Evolutionary conservation across 1,140 invertebrate genomes (phyloP), one percentile per base, ranked within the genome.

Genomic region (Tetragonula clypearis): DNA sequence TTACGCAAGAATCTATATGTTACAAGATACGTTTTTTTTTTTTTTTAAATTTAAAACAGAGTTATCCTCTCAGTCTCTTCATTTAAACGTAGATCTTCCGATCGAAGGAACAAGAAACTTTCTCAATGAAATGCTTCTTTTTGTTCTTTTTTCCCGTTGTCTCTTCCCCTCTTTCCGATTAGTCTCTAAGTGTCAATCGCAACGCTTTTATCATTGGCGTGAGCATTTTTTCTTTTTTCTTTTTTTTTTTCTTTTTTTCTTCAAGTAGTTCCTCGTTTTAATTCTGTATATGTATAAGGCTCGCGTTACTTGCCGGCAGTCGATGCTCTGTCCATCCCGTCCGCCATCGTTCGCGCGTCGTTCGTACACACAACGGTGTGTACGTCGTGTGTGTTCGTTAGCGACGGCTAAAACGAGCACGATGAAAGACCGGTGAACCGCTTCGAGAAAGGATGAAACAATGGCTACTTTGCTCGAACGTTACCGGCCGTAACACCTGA

Each of bases 231-330:
- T 30, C 30, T 30, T 30, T 30, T 30, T 30, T 30, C 30, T 3
- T 21, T 15, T 58, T 58, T 58, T 15, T 58, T 6, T 58, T 14
- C 19, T 58, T 19, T 4, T 56, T 56, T 19, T 41, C 41, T 41
- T 41, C 3, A 41, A 35, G 6, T 41, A 14, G 56, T 26, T 4
- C 4, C 15, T 58, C 14, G 19, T 3, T 49, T 49, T 35, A 79
- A 72, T 26, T 56, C 14, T 79, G 75, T 93, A 93, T 94, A 93
- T 93, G 93, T 94, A 93, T 93, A 94, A 94, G 93, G 94, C 93
- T 93, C 93, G 92, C 92, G 92, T 93, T 91, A 92, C 89, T 91
- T 93, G 91, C 90, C 84, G 84, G 84, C 93, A 92, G 92, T 93
- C 91, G 89, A 88, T 92, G 92, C 92, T 92, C 91, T 92, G 85